Conservation (phyloP, 2,797 vertebrate species). For the Enteromius treurensis region DNA sequence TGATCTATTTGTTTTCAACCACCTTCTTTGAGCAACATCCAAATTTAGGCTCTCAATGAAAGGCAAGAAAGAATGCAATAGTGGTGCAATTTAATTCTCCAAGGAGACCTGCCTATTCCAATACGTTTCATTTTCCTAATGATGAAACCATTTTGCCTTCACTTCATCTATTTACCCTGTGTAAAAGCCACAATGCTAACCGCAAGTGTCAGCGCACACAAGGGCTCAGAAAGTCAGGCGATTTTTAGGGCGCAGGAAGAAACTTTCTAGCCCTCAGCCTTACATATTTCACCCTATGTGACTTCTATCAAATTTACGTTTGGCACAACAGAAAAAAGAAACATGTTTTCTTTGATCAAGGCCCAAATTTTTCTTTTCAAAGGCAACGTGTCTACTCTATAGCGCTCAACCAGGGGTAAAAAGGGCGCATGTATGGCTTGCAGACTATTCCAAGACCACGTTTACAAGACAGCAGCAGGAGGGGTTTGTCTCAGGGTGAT, state of each 20-base stretch:
- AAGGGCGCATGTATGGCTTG: constrained; percentile 42
- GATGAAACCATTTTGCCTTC: constrained; percentile 23
- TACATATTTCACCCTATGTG: constrained; percentile 46
- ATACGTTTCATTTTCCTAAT: background rate
- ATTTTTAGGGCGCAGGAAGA: constrained; percentile 17
- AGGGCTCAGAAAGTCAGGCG: background rate
- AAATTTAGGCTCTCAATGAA: background rate
- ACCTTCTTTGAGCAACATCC: constrained; percentile 7
- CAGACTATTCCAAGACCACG: constrained; percentile 33
- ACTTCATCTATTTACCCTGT: constrained; percentile 22
- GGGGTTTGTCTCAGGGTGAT: background rate
- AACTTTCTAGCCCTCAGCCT: constrained; percentile 34
- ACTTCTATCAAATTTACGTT: constrained; percentile 46
- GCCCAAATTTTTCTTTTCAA: constrained; percentile 53
- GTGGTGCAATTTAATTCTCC: constrained; percentile 3
- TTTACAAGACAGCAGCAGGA: constrained; percentile 41
- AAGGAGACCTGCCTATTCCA: constrained; percentile 19
- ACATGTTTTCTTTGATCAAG: constrained; percentile 52
- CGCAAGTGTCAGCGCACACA: background rate
- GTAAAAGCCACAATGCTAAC: constrained; percentile 8
- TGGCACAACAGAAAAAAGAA: constrained; percentile 51
- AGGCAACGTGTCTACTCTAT: constrained; percentile 39
- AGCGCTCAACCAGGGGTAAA: constrained; percentile 38
- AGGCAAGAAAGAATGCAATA: background rate
- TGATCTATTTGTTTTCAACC: constrained; percentile 27